Percentiles rank a stretch among this genome's conserved stretches.
phyloP scores from a whole-genome alignment of 2,888 invertebrate genomes.

The Oligia strigilis region DNA sequence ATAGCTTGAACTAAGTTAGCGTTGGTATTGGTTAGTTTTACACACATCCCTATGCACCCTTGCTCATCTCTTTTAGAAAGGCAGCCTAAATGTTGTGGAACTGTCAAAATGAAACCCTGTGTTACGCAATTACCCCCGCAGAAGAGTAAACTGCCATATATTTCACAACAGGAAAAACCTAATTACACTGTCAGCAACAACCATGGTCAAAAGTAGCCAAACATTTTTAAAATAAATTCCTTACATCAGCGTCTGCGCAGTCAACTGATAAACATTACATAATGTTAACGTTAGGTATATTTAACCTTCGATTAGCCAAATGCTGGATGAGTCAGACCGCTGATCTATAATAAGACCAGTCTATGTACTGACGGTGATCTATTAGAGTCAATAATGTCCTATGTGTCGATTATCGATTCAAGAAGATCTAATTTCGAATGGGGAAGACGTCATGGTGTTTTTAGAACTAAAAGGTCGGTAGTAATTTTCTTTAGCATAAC shows the following conservation, averaged over 20 bases:
- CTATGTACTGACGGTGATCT: conserved; percentile 81
- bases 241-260: conserved; percentile 50
- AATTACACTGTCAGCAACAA: neutral
- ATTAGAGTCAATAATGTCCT: conserved; percentile 73
- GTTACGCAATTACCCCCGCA: too few species aligned
- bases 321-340: conserved; percentile 83
- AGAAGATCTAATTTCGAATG: conserved; percentile 56
- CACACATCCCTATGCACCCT: too few species aligned
- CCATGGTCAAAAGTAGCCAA: conserved; percentile 23
- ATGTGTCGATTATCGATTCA: conserved; percentile 66
- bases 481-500: neutral
- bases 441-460: neutral
- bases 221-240: conserved; percentile 42
- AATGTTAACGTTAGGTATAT: conserved; percentile 75
- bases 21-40: too few species aligned
- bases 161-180: neutral
- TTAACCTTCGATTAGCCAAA: conserved; percentile 88
- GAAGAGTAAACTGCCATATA: neutral
- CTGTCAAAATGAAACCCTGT: too few species aligned
- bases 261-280: conserved; percentile 68
- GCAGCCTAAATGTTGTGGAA: too few species aligned
- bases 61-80: too few species aligned
- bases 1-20: too few species aligned
- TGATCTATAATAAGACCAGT: conserved; percentile 82
- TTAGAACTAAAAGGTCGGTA: neutral